Base-by-base conservation (phyloP, 2,797 vertebrate species). In the Myotis vivesi region DNA sequence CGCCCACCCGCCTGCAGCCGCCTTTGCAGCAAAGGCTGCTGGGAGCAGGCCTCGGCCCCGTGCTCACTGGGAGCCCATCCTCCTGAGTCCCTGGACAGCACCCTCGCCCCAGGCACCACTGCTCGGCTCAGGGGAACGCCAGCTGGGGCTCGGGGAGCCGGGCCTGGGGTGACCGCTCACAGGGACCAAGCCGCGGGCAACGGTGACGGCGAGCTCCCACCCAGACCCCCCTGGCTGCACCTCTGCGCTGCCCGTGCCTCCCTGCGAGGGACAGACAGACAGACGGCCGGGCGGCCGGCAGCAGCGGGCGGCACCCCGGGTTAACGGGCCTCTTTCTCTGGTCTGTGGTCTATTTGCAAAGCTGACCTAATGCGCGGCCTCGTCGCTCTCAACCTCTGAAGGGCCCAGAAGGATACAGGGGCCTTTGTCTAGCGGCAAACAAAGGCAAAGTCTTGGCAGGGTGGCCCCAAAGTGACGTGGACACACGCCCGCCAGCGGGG, bases 311-410 rank as follows among this genome's bases (percentile, higher is more conserved):
- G 69, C 10, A 0, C 16, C 15, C 0, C 0, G 38, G 77, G 38
- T 53, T 12, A 87, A 55, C 1, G 1, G 2, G 76, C 66, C 72
- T 68, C 55, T 22, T 46, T 30, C n/a, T 72, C 44, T 30, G 51
- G 30, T 62, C 62, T 33, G 44, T 90, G 68, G 62, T 80, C 94
- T 59, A 66, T 89, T 95, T 95, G 90, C 87, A 92, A 77, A 90
- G 96, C 96, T 97, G 94, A 97, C 89, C 94, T 96, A 91, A 96
- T 87, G 68, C 94, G 8, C 2, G 4, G 89, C 77, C 87, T 83
- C 77, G 38, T 73, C 38, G 87, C 94, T 84, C 93, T 95, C 69
- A 6, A 90, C 76, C 66, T 91, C 89, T 83, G 87, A 92, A 90
- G 81, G 82, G 69, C 85, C 93, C 73, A 75, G 53, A 72, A 64